phyloP scores from a whole-genome alignment of 1,140 invertebrate genomes.

The Calephelis nemesis region DNA sequence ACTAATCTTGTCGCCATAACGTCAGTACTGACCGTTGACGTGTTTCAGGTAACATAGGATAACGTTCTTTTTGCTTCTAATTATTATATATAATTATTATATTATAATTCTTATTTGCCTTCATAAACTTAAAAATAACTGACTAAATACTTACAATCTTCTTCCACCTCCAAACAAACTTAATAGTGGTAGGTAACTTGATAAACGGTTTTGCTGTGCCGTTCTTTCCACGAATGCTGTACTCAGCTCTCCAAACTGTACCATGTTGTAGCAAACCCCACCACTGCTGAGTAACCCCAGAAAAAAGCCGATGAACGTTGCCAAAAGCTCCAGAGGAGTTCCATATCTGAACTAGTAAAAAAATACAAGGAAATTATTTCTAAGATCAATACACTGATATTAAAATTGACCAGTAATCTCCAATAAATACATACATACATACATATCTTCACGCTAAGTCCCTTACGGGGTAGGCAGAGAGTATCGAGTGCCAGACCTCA shows the following conservation, averaged over 20 bases:
- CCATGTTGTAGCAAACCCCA: slow-evolving; percentile 82
- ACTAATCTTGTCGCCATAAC: too few species aligned
- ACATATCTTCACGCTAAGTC: too few species aligned
- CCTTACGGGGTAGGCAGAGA: too few species aligned
- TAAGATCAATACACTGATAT: too few species aligned
- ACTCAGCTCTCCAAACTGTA: slow-evolving; percentile 86
- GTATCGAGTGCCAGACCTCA: too few species aligned
- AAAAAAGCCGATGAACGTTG: slow-evolving; percentile 58
- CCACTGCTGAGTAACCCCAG: slow-evolving; percentile 62
- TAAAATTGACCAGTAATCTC: too few species aligned
- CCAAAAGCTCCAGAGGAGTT: slow-evolving; percentile 54
- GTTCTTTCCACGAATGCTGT: slow-evolving; percentile 82
- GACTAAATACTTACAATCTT: slow-evolving; percentile 79
- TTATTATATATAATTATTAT: too few species aligned
- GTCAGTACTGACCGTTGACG: too few species aligned
- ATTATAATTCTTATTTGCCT: neutral
- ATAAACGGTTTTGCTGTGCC: slow-evolving; percentile 45
- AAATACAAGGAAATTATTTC: too few species aligned
- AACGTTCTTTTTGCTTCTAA: too few species aligned
- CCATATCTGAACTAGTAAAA: slow-evolving; percentile 65
- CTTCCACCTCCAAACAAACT: slow-evolving; percentile 76
- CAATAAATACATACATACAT: too few species aligned
- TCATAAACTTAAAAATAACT: neutral
- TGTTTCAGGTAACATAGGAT: too few species aligned
- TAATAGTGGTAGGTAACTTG: slow-evolving; percentile 73